Conservation (phyloP, 2,797 vertebrate species). For the Semotilus atromaculatus region DNA sequence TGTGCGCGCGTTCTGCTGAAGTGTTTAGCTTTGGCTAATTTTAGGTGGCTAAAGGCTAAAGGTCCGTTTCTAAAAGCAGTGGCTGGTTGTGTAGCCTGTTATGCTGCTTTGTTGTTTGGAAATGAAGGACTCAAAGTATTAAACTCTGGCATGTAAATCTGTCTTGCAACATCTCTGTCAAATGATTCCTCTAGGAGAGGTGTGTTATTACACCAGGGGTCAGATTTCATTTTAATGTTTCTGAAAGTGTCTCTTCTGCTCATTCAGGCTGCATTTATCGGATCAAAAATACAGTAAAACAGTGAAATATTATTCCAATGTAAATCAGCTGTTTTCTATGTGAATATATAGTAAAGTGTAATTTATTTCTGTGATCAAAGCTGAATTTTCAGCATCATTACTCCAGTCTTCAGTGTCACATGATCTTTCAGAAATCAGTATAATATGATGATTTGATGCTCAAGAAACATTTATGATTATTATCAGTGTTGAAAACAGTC, state of each 20-base stretch:
- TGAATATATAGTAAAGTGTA: not conserved
- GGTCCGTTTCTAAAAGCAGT: slow-evolving; percentile 16
- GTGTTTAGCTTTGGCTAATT: slow-evolving; percentile 46
- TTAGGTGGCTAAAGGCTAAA: slow-evolving; percentile 47
- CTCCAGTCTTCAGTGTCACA: not conserved
- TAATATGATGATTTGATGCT: not conserved
- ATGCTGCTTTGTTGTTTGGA: not conserved
- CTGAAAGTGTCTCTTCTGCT: not conserved
- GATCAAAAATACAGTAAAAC: not conserved
- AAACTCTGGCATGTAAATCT: too few species aligned
- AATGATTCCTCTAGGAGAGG: not conserved
- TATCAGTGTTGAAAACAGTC: not conserved
- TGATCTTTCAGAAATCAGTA: not conserved
- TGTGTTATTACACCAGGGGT: not conserved
- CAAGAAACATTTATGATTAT: not conserved
- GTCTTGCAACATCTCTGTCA: not conserved
- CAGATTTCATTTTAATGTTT: not conserved
- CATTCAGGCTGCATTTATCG: not conserved
- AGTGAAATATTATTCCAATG: not conserved
- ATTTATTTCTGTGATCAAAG: too few species aligned
- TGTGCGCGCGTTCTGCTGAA: not conserved
- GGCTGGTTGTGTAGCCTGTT: slow-evolving; percentile 6
- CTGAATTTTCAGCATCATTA: not conserved
- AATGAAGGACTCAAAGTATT: too few species aligned
- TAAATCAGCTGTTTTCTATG: not conserved